Evolutionary conservation across 1,140 invertebrate genomes (phyloP), one percentile per base, ranked within the genome.

Genomic region (Sarcophaga bullata): DNA sequence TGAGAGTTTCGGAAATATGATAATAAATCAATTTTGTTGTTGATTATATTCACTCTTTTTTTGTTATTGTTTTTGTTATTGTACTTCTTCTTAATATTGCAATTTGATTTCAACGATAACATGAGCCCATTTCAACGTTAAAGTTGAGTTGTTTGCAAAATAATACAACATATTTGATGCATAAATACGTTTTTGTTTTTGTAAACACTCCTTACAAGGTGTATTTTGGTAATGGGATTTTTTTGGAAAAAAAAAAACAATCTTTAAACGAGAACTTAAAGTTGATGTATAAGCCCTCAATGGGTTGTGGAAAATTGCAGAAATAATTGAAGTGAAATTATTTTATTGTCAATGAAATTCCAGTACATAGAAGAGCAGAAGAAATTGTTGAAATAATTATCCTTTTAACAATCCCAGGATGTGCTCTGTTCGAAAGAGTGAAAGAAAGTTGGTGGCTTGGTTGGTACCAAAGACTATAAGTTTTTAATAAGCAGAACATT

Each of bases 71-170:
- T 37, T 1, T 37, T 37, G 1, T 37, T 37, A 4, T 37, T 37
- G 25, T 37, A 37, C 25, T 37, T 37, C 25, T 68, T 68, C 9
- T 25, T 19, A 19, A 68, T 68, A 19, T 68, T 58, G 54, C 54
- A 58, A 58, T 58, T 58, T 58, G 0, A 58, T 58, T 68, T 68
- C 19, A 68, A 68, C 62, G n/a, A 68, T 68, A 68, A 37, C 25
- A 37, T 37, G 25, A 37, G 25, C 25, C 1, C 25, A 37, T 68
- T 37, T 68, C 19, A 68, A 19, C 62, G 6, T 19, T 68, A 68
- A 68, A 58, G n/a, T 68, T 68, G 62, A 68, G 62, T 68, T 68
- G 62, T 68, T 68, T 68, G 62, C 62, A 68, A 68, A 68, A 68
- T 68, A 68, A 68, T 37, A 37, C 62, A 68, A 17, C 15, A 68